These are phyloP conservation scores for Octodonta nipae DNA, from an alignment of 2,888 invertebrate species.

Conservation along the genomic window DNA sequence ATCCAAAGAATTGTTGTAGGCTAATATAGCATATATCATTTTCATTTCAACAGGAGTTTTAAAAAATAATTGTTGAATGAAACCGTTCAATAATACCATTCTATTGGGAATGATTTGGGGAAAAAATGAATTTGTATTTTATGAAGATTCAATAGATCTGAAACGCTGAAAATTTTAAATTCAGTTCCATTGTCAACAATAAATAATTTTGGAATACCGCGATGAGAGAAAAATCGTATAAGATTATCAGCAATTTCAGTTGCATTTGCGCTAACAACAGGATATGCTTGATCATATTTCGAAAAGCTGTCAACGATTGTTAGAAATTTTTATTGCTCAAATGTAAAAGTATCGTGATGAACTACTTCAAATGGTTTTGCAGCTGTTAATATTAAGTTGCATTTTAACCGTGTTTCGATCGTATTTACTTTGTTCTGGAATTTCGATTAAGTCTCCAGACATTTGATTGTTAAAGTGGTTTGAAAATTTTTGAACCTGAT, in stretches of 20 bases:
- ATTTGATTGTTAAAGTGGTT: too few species aligned
- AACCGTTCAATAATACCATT: constrained; percentile 7
- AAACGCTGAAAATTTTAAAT: too few species aligned
- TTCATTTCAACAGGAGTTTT: constrained; percentile 5
- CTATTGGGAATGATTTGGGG: constrained; percentile 11
- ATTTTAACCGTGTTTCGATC: constrained; percentile 5
- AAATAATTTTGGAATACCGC: too few species aligned
- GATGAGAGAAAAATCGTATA: constrained; percentile 8
- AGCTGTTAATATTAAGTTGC: constrained; percentile 3
- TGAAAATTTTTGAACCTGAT: too few species aligned
- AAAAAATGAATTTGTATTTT: constrained; percentile 14
- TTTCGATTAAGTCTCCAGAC: too few species aligned
- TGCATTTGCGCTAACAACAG: too few species aligned
- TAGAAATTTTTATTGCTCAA: constrained; percentile 13
- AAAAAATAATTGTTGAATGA: constrained; percentile 2
- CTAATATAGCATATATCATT: too few species aligned
- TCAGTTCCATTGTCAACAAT: too few species aligned
- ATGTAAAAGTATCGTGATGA: too few species aligned
- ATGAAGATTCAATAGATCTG: constrained; percentile 11
- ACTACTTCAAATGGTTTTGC: constrained; percentile 5
- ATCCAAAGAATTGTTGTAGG: too few species aligned
- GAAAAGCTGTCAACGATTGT: constrained; percentile 15
- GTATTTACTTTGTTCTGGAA: constrained; percentile 6
- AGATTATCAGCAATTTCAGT: constrained; percentile 11
- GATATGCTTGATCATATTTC: constrained; percentile 14